Percentiles rank a stretch among this genome's conserved stretches.
Evolutionary conservation across 1,140 invertebrate genomes (phyloP).

Genomic region (Lucilia cuprina): DNA sequence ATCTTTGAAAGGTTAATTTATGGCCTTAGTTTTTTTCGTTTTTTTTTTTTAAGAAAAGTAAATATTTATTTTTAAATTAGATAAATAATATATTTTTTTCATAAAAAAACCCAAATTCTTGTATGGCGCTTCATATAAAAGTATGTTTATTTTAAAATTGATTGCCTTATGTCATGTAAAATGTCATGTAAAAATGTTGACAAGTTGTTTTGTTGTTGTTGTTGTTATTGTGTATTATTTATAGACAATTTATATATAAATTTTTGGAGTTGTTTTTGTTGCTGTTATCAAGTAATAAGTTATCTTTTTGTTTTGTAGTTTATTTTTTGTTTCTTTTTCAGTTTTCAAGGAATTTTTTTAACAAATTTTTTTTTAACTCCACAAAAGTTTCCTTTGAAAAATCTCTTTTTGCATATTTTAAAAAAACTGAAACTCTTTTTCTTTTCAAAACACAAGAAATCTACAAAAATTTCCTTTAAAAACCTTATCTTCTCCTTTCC

Average conservation of each 20-base stretch:
- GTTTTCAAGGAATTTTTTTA: too few relatives aligned
- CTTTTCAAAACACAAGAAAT: too few relatives aligned
- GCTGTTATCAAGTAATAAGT: too few relatives aligned
- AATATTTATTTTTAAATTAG: neutral
- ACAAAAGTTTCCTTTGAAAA: too few relatives aligned
- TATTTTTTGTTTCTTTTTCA: too few relatives aligned
- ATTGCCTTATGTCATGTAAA: constrained; percentile 34
- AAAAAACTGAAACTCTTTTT: too few relatives aligned
- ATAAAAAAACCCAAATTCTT: too few relatives aligned
- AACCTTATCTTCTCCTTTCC: too few relatives aligned
- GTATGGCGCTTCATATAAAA: constrained; percentile 28
- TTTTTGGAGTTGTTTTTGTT: neutral
- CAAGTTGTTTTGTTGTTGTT: constrained; percentile 15
- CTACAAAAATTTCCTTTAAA: too few relatives aligned
- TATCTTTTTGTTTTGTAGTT: too few relatives aligned
- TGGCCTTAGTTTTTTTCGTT: neutral
- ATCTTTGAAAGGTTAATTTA: constrained; percentile 12
- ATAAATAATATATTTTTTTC: neutral
- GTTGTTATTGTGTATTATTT: neutral
- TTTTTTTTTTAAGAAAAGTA: neutral
- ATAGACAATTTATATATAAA: neutral
- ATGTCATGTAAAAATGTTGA: constrained; percentile 34
- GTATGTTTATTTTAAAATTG: constrained; percentile 31
- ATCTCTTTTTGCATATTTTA: too few relatives aligned
- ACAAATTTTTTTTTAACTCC: too few relatives aligned